Conservation (phyloP, 1,140 invertebrate genomes). For the Ceratoteleas bidentatus region DNA sequence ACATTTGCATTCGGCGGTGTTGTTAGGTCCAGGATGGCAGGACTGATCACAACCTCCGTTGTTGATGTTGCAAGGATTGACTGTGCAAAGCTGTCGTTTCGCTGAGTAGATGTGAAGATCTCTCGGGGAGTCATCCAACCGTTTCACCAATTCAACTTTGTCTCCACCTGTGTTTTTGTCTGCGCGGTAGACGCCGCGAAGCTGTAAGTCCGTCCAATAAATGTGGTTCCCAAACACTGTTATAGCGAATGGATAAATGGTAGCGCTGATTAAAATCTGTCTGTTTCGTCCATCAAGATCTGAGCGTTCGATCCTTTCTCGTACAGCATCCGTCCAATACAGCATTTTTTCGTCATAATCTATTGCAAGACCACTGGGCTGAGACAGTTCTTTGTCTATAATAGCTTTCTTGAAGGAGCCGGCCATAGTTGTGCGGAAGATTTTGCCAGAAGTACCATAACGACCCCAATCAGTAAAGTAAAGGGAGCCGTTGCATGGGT, state of each 20-base stretch:
- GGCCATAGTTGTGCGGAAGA: conserved; percentile 97
- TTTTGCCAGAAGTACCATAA: conserved; percentile 95
- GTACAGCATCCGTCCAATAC: conserved; percentile 98
- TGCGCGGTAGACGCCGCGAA: conserved; percentile 96
- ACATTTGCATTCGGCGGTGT: conserved; percentile 92
- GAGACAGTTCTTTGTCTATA: conserved; percentile 94
- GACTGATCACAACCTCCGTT: conserved; percentile 98
- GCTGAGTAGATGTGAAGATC: conserved; percentile 95
- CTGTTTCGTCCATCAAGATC: conserved; percentile 91
- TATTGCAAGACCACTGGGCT: conserved; percentile 97
- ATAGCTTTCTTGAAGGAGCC: conserved; percentile 95
- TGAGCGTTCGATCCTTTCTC: conserved; percentile 98
- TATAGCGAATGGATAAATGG: conserved; percentile 98
- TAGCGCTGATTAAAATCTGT: conserved; percentile 91
- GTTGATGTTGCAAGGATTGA: conserved; percentile 93
- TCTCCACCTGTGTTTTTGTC: conserved; percentile 98
- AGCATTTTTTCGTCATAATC: conserved; percentile 97
- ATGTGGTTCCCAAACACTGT: conserved; percentile 95
- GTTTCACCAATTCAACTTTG: conserved; percentile 96
- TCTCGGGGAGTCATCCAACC: conserved; percentile 93
- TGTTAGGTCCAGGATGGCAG: conserved; percentile 94
- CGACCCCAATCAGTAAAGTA: conserved; percentile 97
- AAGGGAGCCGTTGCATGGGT: conserved; percentile 96
- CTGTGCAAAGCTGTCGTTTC: conserved; percentile 89
- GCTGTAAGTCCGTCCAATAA: conserved; percentile 98